Evolutionary conservation across 2,113 vertebrate species (phyloP).

Genomic region (Oryctolagus cuniculus): DNA sequence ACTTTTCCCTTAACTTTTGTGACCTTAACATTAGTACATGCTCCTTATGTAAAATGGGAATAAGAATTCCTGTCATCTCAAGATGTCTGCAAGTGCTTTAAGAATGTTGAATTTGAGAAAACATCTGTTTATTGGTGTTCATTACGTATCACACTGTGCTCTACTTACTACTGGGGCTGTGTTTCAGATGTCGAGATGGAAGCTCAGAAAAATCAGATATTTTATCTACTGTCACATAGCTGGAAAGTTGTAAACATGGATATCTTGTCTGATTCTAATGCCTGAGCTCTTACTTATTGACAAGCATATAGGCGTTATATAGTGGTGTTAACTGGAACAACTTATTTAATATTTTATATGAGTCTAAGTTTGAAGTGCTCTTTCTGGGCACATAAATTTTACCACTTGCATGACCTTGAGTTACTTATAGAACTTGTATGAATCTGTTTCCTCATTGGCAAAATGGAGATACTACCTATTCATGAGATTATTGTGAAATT

Average conservation of each 20-base stretch:
- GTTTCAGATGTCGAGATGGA: conserved; percentile 20
- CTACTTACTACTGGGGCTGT: background rate
- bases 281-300: background rate
- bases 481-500: background rate
- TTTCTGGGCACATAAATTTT: background rate
- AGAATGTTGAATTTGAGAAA: conserved; percentile 28
- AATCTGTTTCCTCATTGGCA: background rate
- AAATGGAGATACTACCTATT: background rate
- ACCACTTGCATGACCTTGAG: background rate
- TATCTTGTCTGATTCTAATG: background rate
- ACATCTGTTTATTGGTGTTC: background rate
- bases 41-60: background rate
- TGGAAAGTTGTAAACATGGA: background rate
- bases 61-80: background rate
- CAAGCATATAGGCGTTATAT: background rate
- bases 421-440: background rate
- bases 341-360: background rate
- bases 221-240: background rate
- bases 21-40: background rate
- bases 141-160: background rate
- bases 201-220: background rate
- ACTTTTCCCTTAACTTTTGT: background rate
- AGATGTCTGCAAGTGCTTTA: conserved; percentile 19
- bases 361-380: background rate
- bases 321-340: background rate